Conservation (phyloP, 2,797 vertebrate species). For the Coilia nasus region DNA sequence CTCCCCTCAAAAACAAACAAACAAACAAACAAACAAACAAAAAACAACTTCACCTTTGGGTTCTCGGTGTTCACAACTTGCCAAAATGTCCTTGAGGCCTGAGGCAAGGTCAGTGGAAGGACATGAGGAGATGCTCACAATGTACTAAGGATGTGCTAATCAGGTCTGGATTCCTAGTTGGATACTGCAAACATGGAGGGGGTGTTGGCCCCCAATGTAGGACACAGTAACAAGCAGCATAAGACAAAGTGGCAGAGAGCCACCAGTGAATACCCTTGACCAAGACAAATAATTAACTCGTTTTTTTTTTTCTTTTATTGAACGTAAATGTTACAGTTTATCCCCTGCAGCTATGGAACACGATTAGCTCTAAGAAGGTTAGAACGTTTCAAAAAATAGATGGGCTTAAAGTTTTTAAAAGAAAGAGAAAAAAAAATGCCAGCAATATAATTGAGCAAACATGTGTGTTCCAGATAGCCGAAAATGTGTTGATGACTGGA, state of each 20-base stretch:
- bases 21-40: too few relatives aligned
- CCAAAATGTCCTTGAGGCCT: too few relatives aligned
- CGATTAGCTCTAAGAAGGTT: slow-evolving; percentile 65
- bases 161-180: too few relatives aligned
- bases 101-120: too few relatives aligned
- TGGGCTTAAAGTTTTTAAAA: slow-evolving; percentile 13
- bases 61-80: too few relatives aligned
- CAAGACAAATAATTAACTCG: slow-evolving; percentile 57
- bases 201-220: slow-evolving; percentile 44
- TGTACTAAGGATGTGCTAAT: too few relatives aligned
- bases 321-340: slow-evolving; percentile 61
- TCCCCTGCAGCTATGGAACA: slow-evolving; percentile 66
- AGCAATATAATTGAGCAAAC: slow-evolving; percentile 59
- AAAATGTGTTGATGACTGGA: slow-evolving; percentile 47
- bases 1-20: too few relatives aligned
- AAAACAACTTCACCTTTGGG: too few relatives aligned
- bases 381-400: slow-evolving; percentile 43
- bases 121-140: too few relatives aligned
- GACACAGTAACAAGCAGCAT: slow-evolving; percentile 49
- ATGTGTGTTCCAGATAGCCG: slow-evolving; percentile 56
- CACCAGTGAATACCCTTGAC: slow-evolving; percentile 59
- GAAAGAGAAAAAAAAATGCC: slow-evolving; percentile 42
- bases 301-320: slow-evolving; percentile 30
- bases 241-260: slow-evolving; percentile 40
- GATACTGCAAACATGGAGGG: too few relatives aligned